These are phyloP conservation scores for Elgaria multicarinata DNA, from an alignment of 2,113 vertebrate genomes.

Conservation along the genomic window DNA sequence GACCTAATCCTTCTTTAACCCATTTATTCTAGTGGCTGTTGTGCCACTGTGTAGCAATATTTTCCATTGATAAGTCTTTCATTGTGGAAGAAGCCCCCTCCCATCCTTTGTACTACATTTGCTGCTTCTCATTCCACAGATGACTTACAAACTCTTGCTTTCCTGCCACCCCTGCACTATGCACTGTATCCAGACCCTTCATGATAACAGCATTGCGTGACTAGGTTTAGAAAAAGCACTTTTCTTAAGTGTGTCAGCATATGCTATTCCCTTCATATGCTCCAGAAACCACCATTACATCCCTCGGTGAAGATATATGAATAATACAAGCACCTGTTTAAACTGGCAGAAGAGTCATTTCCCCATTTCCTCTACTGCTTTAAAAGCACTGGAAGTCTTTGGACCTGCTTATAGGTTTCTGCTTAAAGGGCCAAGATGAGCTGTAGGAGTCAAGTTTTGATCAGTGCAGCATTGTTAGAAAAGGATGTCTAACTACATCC, in stretches of 20 bases:
- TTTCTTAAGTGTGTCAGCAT: conserved; percentile 32
- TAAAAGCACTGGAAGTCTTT: conserved; percentile 12
- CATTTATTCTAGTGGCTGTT: neutral
- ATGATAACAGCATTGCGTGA: conserved; percentile 40
- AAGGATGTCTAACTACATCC: neutral
- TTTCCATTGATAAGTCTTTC: neutral
- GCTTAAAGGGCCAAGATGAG: neutral
- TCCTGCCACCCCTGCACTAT: too few species aligned
- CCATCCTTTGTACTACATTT: neutral
- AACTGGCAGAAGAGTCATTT: conserved; percentile 27
- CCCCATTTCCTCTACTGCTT: conserved; percentile 14
- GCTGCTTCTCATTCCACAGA: neutral
- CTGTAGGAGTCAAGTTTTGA: neutral
- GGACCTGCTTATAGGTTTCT: neutral
- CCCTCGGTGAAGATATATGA: neutral
- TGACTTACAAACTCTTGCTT: neutral
- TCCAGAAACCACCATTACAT: conserved; percentile 31
- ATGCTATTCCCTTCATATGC: conserved; percentile 23
- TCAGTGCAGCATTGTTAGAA: neutral
- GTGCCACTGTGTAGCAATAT: neutral
- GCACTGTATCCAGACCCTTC: neutral
- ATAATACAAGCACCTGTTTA: conserved; percentile 29
- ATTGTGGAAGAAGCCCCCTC: neutral
- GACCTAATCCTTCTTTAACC: neutral
- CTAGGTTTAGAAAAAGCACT: conserved; percentile 5